Evolutionary conservation across 2,888 invertebrate genomes (phyloP), one percentile per base, ranked within the genome.

Genomic region (Synanthedon formicaeformis): DNA sequence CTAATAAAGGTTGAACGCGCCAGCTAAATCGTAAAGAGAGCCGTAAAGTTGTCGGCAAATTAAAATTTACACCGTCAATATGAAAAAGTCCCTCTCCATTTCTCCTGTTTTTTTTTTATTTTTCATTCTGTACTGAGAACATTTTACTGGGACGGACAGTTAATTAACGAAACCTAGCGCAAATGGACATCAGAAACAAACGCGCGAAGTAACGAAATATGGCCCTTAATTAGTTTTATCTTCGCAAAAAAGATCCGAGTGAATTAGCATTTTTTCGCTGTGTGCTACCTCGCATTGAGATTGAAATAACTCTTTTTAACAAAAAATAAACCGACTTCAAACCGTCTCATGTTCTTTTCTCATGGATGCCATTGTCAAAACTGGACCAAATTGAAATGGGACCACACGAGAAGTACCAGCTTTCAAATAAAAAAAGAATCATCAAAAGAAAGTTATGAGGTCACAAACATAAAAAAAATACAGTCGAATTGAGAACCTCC

Each of bases 41-140:
- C 75, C 80, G 78, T 85, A 84, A 87, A 87, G 80, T 83, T 79
- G 78, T 75, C 71, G 72, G 80, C 81, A 85, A 85, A 85, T 86
- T 85, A 82, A 84, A 87, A 84, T 87, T 85, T 83, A 83, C 84
- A 84, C 81, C 78, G 81, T 70, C 84, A 78, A 81, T 84, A 84
- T 84, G 84, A 84, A 85, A 80, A 83, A 78, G 74, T 75, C 78
- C 68, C 75, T 72, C 75, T 71, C 68, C 71, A 73, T 78, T 79
- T 71, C 73, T 73, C 77, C 73, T 34, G 34, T 10, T 34, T 8
- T 34, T 34, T 34, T 72, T 68, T 79, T 81, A 16, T 16, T 16
- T 18, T 18, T 18, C 83, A 77, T 78, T 71, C 66, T 66, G 67
- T 62, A 67, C 72, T 68, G 71, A 73, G 70, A 70, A 69, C 72